Conservation (phyloP, 2,113 vertebrate genomes). For the Brachypodius melanocephalos region DNA sequence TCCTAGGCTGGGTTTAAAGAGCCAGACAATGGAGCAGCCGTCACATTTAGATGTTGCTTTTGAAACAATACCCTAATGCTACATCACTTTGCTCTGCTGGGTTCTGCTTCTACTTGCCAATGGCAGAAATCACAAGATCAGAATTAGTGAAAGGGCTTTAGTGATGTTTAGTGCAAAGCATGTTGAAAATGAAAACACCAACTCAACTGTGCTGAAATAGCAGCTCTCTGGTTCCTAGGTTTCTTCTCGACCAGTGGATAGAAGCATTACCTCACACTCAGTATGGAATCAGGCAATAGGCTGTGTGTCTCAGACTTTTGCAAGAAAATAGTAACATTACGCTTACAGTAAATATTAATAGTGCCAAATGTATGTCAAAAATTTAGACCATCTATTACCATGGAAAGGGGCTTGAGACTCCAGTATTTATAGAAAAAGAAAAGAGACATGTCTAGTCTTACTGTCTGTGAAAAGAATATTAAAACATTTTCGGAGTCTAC, state of each 20-base stretch:
- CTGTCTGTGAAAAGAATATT: neutral
- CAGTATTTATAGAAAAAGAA: neutral
- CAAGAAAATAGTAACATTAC: neutral
- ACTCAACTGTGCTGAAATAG: constrained; percentile 54
- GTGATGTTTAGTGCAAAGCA: constrained; percentile 39
- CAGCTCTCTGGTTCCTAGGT: neutral
- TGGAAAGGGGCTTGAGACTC: neutral
- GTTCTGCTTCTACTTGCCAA: constrained; percentile 25
- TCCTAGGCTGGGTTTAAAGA: constrained; percentile 47
- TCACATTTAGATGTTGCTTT: constrained; percentile 62
- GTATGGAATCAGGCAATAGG: neutral
- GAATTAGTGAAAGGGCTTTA: constrained; percentile 23
- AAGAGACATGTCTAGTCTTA: neutral
- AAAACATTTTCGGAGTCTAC: neutral
- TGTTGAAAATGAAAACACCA: constrained; percentile 33
- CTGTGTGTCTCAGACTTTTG: neutral
- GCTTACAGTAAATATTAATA: neutral
- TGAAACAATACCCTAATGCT: constrained; percentile 52
- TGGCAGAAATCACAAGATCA: constrained; percentile 58
- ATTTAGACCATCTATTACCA: neutral
- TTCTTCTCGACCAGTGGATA: neutral
- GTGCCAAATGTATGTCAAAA: neutral
- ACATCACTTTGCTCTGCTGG: constrained; percentile 53
- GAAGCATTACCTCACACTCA: neutral
- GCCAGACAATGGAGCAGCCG: constrained; percentile 29